phyloP scores from a whole-genome alignment of 2,113 vertebrate genomes.

The Scalopus aquaticus region DNA sequence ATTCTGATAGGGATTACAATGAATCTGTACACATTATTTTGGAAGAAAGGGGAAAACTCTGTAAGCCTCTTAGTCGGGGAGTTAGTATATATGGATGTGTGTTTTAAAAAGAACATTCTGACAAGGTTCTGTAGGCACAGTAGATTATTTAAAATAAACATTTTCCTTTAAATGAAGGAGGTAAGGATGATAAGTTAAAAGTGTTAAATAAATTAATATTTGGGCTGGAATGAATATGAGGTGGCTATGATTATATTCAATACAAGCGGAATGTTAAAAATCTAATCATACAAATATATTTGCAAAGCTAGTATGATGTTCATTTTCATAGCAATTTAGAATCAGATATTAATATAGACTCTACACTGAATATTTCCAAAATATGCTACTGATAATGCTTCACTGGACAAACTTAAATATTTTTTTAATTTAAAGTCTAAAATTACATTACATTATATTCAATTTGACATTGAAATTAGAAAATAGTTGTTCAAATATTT shows the following conservation, averaged over 20 bases:
- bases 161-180: neutral
- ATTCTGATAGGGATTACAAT: too few species aligned
- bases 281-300: constrained; percentile 47
- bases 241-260: constrained; percentile 26
- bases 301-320: constrained; percentile 32
- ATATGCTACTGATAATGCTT: constrained; percentile 8
- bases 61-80: neutral
- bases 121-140: neutral
- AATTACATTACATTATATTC: neutral
- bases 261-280: neutral
- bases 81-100: neutral
- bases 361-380: constrained; percentile 29
- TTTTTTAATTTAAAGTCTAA: neutral
- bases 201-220: constrained; percentile 41
- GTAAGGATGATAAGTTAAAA: neutral
- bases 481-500: constrained; percentile 49
- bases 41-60: neutral
- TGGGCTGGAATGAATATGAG: neutral
- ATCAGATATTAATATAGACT: constrained; percentile 28
- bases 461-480: constrained; percentile 30
- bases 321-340: constrained; percentile 51
- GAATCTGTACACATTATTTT: neutral
- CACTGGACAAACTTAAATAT: neutral
- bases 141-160: neutral
- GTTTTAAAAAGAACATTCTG: neutral